Conservation (phyloP, 2,113 vertebrate genomes). For the Phaethornis superciliosus region DNA sequence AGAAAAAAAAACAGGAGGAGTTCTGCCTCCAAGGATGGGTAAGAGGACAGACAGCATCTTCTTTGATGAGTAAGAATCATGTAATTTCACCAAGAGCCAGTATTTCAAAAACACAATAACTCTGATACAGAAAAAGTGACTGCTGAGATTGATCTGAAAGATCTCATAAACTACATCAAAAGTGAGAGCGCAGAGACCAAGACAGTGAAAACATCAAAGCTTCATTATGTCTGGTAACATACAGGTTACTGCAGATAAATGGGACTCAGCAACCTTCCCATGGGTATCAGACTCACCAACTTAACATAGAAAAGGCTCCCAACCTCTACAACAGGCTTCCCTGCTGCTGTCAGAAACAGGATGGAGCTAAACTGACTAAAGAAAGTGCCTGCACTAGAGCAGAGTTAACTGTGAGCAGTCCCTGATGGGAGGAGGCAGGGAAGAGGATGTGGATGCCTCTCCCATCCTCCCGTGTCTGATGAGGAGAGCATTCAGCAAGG, state of each 20-base stretch:
- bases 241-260: neutral
- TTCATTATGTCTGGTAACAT: neutral
- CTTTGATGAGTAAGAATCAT: neutral
- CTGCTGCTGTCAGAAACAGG: rapidly evolving
- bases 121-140: neutral
- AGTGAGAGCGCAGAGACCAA: neutral
- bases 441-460: constrained; percentile 61
- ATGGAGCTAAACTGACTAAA: neutral
- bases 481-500: neutral
- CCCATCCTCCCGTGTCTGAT: constrained; percentile 38
- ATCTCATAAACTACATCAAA: neutral
- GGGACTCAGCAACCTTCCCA: neutral
- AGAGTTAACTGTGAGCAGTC: neutral
- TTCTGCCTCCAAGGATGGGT: neutral
- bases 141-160: neutral
- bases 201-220: neutral
- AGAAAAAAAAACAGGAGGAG: neutral
- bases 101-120: neutral
- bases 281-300: neutral
- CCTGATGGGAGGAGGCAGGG: constrained; percentile 13
- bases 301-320: neutral
- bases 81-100: neutral
- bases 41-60: neutral
- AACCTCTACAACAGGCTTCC: neutral
- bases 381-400: neutral